These are phyloP conservation scores for Leptopilina myrica DNA, from an alignment of 2,888 invertebrate species.

Conservation along the genomic window DNA sequence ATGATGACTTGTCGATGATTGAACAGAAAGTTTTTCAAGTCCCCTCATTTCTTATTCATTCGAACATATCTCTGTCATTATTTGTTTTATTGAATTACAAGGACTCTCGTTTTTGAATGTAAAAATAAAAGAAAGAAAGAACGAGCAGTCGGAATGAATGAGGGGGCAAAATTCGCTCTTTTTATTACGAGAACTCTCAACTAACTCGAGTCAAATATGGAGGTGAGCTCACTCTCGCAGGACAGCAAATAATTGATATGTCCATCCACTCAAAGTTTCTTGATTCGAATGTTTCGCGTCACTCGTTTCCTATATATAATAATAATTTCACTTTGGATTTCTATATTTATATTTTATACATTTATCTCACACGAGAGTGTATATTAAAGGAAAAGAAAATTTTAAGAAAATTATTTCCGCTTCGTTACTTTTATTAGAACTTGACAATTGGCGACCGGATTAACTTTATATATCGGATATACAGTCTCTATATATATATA, in stretches of 20 bases:
- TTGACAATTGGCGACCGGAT: conserved; percentile 2
- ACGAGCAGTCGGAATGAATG: conserved; percentile 34
- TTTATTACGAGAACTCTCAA: conserved; percentile 32
- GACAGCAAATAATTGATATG: conserved; percentile 37
- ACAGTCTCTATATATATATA: background rate
- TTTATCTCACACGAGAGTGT: background rate
- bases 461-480: background rate
- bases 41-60: conserved; percentile 33
- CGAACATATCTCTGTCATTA: conserved; percentile 35
- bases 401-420: background rate
- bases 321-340: conserved; percentile 20
- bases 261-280: conserved; percentile 22
- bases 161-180: conserved; percentile 27
- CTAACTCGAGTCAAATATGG: conserved; percentile 40
- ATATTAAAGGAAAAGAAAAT: background rate
- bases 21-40: conserved; percentile 15
- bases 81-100: conserved; percentile 41
- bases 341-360: background rate
- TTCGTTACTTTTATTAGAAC: conserved; percentile 13
- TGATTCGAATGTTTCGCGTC: conserved; percentile 26
- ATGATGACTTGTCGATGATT: conserved; percentile 13
- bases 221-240: conserved; percentile 18
- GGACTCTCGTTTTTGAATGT: background rate
- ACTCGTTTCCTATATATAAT: background rate
- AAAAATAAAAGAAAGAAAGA: conserved; percentile 3